phyloP scores from a whole-genome alignment of 2,797 vertebrate species.

The Vipera ursinii region DNA sequence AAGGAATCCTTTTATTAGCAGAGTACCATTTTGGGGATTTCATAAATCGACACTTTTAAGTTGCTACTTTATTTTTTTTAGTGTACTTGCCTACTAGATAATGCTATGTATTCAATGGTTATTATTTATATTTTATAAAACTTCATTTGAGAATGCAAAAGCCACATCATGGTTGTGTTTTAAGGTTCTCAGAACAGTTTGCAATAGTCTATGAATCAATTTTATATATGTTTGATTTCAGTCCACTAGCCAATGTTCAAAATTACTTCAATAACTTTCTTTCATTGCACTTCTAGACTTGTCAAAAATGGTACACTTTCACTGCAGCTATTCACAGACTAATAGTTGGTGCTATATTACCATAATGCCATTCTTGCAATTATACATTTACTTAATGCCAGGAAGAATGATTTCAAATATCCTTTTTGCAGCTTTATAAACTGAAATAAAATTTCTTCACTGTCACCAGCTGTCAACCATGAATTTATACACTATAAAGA shows the following conservation, averaged over 20 bases:
- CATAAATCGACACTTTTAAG: not conserved
- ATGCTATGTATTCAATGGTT: not conserved
- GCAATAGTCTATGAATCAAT: not conserved
- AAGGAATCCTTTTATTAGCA: not conserved
- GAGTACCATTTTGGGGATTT: not conserved
- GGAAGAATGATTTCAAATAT: conserved; percentile 46
- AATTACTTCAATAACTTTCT: not conserved
- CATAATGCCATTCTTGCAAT: conserved; percentile 44
- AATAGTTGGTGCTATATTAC: conserved; percentile 36
- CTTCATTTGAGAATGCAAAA: not conserved
- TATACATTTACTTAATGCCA: conserved; percentile 43
- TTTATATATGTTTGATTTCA: not conserved
- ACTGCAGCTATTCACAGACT: not conserved
- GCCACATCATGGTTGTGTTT: not conserved
- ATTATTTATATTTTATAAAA: not conserved
- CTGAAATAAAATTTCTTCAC: conserved; percentile 43
- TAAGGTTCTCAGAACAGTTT: not conserved
- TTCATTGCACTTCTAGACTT: conserved; percentile 48
- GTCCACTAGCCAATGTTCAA: not conserved
- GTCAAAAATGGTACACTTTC: conserved; percentile 26
- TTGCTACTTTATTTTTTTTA: not conserved
- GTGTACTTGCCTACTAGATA: not conserved
- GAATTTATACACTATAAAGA: conserved; percentile 37
- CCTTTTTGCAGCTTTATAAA: conserved; percentile 36
- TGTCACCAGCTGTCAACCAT: conserved; percentile 44